Evolutionary conservation across 1,140 invertebrate genomes (phyloP), one percentile per base, ranked within the genome.

Genomic region (Parapsyche elsis): DNA sequence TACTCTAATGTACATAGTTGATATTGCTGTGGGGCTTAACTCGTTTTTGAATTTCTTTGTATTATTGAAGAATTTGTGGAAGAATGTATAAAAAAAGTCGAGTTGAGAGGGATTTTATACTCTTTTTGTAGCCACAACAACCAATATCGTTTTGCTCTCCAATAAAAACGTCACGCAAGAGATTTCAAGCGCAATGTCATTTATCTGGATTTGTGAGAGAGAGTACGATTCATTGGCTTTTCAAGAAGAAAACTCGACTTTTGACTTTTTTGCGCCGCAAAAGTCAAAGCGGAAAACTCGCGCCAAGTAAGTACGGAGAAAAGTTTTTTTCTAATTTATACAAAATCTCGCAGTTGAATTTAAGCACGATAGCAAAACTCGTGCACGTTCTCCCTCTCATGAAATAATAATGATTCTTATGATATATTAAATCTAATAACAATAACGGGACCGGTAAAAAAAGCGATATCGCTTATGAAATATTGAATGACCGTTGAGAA

Each of bases 101-200:
- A 38, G 30, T 38, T 38, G 30, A 38, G 30, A 38, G 7, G 30
- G 30, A 38, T 7, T 38, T 38, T 4, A 7, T 61, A 61, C 19
- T 67, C 12, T 67, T 67, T 67, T 24, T 67, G 9, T 10, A 23
- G 5, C 64, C 24, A 24, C 64, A 67, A 67, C 64, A 67, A 67
- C 64, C 64, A 23, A 67, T 23, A 67, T 21, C 64, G 64, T 26
- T 67, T 67, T 67, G 64, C 64, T 67, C 64, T 12, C 64, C 64
- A 67, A 67, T 67, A 67, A 67, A 67, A 67, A 67, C 24, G 64
- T 67, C 64, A 67, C 64, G 64, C 64, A 67, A 67, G 64, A 67
- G 64, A 67, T 67, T 67, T 67, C 64, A 26, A 30, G 64, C 64
- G 64, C 64, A 67, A 67, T 67, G 24, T 67, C 64, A 67, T 67